Base-by-base conservation (phyloP, 2,888 invertebrate species). In the Temnothorax rugatulus region DNA sequence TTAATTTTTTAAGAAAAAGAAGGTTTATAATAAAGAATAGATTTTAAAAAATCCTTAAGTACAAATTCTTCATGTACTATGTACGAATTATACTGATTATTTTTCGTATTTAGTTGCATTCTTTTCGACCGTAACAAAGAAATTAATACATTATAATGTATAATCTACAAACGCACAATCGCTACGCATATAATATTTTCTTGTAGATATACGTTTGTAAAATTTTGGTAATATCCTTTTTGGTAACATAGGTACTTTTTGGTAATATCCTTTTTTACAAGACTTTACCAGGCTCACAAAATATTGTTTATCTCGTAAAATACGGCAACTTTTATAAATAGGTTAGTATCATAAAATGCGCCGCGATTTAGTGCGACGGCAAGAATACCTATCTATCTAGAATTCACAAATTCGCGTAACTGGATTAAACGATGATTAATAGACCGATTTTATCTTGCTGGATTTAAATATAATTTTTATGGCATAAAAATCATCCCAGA, bases 381-480 rank as follows among this genome's bases (percentile, higher is more conserved):
- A 61, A 5, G 3, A 25, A 63, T 18, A 47, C 8, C 8, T 74
- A 47, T 34, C 1, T 47, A 21, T 47, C 15, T 0, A 21, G 21
- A 63, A 50, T 50, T 50, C 21, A 5, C 34, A 15, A 44, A 44
- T 47, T 61, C n/a, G 47, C n/a, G 34, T 15, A 34, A 54, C 4
- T 38, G 13, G 21, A 50, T 9, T 5, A 47, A 59, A 75, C 9
- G 38, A 50, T 75, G 34, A 63, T 52, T 75, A 64, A 76, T 38
- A 21, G 18, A 52, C 18, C 8, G 7, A 76, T 63, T 38, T 52
- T 7, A 38, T 52, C 11, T 50, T 21, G 34, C 21, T 18, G 50
- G 1, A 66, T 52, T 76, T 41, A 41, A 52, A 41, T 38, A 38
- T 76, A 75, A 76, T 64, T 66, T 68, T 38, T 29, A n/a, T 13